Conservation (phyloP, 2,113 vertebrate species). For the Ornithorhynchus anatinus region DNA sequence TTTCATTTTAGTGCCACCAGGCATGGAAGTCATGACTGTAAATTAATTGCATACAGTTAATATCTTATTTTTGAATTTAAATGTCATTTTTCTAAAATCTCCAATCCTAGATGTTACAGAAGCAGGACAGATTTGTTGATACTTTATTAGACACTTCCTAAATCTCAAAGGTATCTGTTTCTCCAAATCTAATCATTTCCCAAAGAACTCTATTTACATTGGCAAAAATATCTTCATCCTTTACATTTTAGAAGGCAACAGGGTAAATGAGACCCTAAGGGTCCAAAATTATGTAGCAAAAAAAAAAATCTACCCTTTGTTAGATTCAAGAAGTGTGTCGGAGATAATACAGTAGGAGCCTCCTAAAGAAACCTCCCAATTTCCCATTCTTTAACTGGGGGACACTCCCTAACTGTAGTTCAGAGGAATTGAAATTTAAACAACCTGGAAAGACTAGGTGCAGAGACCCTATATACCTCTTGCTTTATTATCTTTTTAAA, state of each 20-base stretch:
- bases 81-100: slow-evolving; percentile 4
- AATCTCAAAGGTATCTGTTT: not conserved
- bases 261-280: not conserved
- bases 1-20: not conserved
- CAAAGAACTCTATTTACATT: not conserved
- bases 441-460: too few relatives aligned
- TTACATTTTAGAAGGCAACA: not conserved
- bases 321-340: not conserved
- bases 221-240: slow-evolving; percentile 5
- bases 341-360: not conserved
- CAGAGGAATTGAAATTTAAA: too few relatives aligned
- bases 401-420: too few relatives aligned
- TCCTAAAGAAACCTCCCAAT: not conserved
- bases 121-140: not conserved
- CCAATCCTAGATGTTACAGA: slow-evolving; percentile 7
- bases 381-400: not conserved
- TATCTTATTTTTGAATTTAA: not conserved
- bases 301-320: not conserved
- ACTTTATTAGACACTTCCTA: not conserved
- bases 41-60: not conserved
- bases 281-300: not conserved
- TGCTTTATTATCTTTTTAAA: too few relatives aligned
- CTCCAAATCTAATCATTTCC: not conserved
- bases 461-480: too few relatives aligned
- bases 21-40: not conserved